phyloP scores from a whole-genome alignment of 2,888 invertebrate genomes.

The Morinoia aosen region DNA sequence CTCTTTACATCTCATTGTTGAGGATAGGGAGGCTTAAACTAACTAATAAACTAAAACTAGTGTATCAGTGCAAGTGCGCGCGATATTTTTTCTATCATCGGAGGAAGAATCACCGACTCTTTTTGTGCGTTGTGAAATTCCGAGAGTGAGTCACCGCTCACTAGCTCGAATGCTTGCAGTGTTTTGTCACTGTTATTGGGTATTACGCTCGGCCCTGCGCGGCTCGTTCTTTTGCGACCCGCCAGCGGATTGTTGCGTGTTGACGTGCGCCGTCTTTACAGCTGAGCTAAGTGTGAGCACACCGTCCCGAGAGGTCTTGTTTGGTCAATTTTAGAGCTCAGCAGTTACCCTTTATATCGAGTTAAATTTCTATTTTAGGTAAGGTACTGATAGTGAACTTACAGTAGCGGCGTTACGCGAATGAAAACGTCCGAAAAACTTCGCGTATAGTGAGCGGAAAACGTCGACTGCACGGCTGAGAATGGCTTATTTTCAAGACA shows the following conservation, averaged over 20 bases:
- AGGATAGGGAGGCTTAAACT: no score
- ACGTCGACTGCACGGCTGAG: not conserved
- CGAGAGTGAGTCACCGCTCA: not conserved
- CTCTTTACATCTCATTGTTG: no score
- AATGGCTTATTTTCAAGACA: not conserved
- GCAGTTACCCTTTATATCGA: not conserved
- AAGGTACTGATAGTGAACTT: not conserved
- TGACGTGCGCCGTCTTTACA: not conserved
- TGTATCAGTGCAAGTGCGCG: not conserved
- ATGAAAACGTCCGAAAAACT: not conserved
- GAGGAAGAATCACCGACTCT: not conserved
- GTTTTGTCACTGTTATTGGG: not conserved
- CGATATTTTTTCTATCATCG: not conserved
- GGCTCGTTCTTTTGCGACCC: not conserved
- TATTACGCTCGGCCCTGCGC: not conserved
- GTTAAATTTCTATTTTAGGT: not conserved
- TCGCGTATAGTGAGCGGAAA: not conserved
- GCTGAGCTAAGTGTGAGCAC: not conserved
- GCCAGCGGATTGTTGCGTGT: not conserved
- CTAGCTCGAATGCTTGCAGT: not conserved
- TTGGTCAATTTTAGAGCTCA: not conserved
- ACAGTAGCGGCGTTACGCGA: not conserved
- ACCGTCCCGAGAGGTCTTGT: not conserved
- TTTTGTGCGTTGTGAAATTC: not conserved
- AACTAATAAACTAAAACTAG: no score